phyloP scores from a whole-genome alignment of 2,797 vertebrate genomes.

The Gobionotothen gibberifrons region DNA sequence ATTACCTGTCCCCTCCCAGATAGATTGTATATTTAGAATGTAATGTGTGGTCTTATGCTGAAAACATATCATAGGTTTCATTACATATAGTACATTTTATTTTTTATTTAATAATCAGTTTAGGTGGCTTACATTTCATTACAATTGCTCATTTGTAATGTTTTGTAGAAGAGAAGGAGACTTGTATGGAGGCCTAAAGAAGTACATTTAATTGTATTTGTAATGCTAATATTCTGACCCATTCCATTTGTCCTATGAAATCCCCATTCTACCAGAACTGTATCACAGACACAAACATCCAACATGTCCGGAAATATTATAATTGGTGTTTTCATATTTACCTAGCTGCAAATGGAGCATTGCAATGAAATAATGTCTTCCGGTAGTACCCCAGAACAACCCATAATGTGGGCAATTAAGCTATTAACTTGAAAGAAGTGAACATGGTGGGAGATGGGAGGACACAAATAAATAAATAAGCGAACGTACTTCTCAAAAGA shows the following conservation, averaged over 20 bases:
- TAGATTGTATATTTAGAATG: background rate
- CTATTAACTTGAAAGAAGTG: slow-evolving; percentile 65
- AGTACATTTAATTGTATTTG: background rate
- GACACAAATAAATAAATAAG: slow-evolving; percentile 11
- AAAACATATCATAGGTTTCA: background rate
- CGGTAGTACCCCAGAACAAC: slow-evolving; percentile 67
- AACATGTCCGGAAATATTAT: slow-evolving; percentile 59
- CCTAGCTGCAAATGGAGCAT: slow-evolving; percentile 75
- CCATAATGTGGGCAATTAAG: slow-evolving; percentile 70
- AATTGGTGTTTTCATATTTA: slow-evolving; percentile 77
- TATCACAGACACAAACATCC: slow-evolving; percentile 42
- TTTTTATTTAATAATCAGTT: slow-evolving; percentile 12
- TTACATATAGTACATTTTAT: background rate
- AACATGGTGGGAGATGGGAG: slow-evolving; percentile 25
- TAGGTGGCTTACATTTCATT: background rate
- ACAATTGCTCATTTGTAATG: background rate
- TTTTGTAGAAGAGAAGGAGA: background rate
- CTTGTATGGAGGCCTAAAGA: background rate
- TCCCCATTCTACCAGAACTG: slow-evolving; percentile 10
- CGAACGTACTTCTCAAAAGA: slow-evolving; percentile 24
- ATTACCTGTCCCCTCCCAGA: background rate
- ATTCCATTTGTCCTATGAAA: background rate
- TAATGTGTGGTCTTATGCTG: background rate
- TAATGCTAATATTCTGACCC: background rate
- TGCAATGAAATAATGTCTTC: slow-evolving; percentile 77